Percentiles rank a stretch among this genome's conserved stretches.
Conservation (phyloP, 2,113 vertebrate genomes). For the Larimichthys crocea region DNA sequence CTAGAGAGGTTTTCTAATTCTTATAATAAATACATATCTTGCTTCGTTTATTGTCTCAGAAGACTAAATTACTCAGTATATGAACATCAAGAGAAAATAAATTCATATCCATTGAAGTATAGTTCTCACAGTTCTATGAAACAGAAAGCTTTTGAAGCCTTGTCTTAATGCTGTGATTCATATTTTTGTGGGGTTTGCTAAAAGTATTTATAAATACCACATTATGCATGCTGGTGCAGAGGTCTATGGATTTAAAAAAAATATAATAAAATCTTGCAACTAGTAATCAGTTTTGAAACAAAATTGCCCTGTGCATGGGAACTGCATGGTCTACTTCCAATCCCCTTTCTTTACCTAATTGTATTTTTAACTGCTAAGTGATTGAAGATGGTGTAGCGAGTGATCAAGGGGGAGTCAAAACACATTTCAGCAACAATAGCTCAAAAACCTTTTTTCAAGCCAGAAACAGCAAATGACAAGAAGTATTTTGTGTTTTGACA, state of each 20-base stretch:
- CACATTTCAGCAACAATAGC: conserved; percentile 22
- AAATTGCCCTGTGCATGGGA: conserved; percentile 12
- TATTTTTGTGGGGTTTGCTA: conserved; percentile 1
- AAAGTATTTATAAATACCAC: conserved; percentile 24
- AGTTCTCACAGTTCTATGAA: conserved; percentile 22
- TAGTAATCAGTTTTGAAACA: conserved; percentile 37
- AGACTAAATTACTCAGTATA: conserved; percentile 31
- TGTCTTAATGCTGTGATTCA: neutral
- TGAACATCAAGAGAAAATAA: conserved; percentile 24
- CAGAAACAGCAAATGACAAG: conserved; percentile 33
- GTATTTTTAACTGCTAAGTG: conserved; percentile 25
- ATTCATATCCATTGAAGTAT: conserved; percentile 24
- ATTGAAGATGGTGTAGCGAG: neutral
- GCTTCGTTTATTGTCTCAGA: conserved; percentile 46
- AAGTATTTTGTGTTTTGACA: conserved; percentile 38
- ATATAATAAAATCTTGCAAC: neutral
- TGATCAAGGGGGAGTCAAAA: conserved; percentile 8
- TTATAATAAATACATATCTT: conserved; percentile 43
- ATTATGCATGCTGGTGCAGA: conserved; percentile 6
- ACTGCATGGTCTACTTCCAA: conserved; percentile 4
- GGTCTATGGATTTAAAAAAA: conserved; percentile 47
- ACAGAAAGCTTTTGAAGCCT: conserved; percentile 13
- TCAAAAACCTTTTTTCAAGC: conserved; percentile 6
- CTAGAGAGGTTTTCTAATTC: neutral
- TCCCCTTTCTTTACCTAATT: conserved; percentile 4